A percentile compares a stretch with the other conserved stretches of the same genome.
Conservation (phyloP, 2,797 vertebrate species). For the Enteromius trimaculatus region DNA sequence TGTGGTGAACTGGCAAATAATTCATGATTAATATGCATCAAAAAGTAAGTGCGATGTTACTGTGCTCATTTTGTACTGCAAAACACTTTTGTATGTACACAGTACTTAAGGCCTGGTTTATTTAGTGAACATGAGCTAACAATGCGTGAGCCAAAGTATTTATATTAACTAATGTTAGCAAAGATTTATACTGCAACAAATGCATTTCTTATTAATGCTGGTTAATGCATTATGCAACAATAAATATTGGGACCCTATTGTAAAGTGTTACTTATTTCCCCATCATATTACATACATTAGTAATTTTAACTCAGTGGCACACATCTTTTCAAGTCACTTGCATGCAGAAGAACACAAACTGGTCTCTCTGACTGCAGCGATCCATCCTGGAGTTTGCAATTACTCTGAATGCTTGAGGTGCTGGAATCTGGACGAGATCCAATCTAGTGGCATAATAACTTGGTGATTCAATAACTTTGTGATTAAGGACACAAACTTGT, state of each 20-base stretch:
- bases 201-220: not conserved
- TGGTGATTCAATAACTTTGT: slow-evolving; percentile 50
- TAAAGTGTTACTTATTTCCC: not conserved
- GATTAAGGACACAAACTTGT: slow-evolving; percentile 44
- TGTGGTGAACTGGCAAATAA: no score
- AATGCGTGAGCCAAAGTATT: not conserved
- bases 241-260: not conserved
- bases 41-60: no score
- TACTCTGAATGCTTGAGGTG: slow-evolving; percentile 49
- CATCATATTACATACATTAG: not conserved
- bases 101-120: no score
- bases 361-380: slow-evolving; percentile 41
- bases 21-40: no score
- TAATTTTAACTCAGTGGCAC: not conserved
- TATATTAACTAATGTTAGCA: not conserved
- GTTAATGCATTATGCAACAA: not conserved
- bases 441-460: slow-evolving; percentile 56
- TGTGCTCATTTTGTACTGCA: no score
- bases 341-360: not conserved
- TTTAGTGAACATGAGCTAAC: not conserved
- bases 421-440: slow-evolving; percentile 36
- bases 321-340: not conserved
- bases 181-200: not conserved
- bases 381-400: slow-evolving; percentile 53
- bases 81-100: no score